Evolutionary conservation across 2,797 vertebrate genomes (phyloP).

Genomic region (Labroides dimidiatus): DNA sequence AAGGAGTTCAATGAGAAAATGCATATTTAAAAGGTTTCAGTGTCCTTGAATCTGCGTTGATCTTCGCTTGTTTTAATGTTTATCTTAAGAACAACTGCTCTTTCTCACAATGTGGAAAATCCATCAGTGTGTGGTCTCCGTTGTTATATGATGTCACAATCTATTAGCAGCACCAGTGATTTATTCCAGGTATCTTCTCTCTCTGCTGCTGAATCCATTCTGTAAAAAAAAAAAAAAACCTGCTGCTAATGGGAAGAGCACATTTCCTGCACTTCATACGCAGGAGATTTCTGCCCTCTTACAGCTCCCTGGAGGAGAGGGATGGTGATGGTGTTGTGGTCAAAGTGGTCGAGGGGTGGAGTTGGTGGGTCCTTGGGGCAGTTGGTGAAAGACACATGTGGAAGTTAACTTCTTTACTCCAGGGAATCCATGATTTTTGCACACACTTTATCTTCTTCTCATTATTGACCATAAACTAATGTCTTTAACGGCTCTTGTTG

Average conservation of each 20-base stretch:
- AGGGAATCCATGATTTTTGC: too few relatives aligned
- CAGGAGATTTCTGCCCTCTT: constrained; percentile 33
- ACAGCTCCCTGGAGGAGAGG: constrained; percentile 36
- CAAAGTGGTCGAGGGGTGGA: neutral
- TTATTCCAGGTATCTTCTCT: constrained; percentile 47
- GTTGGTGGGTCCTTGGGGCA: constrained; percentile 6
- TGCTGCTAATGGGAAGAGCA: constrained; percentile 80
- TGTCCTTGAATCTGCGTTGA: too few relatives aligned
- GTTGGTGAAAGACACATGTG: constrained; percentile 13
- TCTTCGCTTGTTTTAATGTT: neutral
- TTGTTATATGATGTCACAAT: constrained; percentile 1
- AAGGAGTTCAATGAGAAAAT: too few relatives aligned
- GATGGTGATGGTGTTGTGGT: neutral
- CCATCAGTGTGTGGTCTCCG: constrained; percentile 12
- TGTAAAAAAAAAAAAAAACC: constrained; percentile 73
- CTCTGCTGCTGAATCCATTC: constrained; percentile 72
- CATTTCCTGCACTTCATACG: constrained; percentile 65
- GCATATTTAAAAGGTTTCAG: too few relatives aligned
- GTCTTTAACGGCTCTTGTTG: too few relatives aligned
- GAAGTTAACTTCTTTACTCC: neutral
- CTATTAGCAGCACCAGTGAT: constrained; percentile 42
- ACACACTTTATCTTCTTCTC: too few relatives aligned
- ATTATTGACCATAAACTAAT: too few relatives aligned
- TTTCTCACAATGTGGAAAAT: constrained; percentile 35
- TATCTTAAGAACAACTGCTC: neutral